Percentiles rank a stretch among this genome's conserved stretches.
Evolutionary conservation across 1,140 invertebrate species (phyloP).

Genomic region (Neodiprion fabricii): DNA sequence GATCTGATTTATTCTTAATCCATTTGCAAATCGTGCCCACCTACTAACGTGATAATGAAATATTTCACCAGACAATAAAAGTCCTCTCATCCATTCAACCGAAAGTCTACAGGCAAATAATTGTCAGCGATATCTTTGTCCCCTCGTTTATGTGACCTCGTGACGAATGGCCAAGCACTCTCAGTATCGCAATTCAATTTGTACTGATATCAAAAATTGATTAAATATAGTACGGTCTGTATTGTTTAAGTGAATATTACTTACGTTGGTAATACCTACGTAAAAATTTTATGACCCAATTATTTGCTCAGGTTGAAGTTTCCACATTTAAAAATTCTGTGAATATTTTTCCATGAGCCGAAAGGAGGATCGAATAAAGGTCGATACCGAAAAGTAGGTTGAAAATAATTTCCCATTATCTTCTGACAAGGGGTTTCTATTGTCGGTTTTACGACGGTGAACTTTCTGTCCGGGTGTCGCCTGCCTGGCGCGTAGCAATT

Average conservation of each 20-base stretch:
- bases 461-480: constrained; percentile 1
- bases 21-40: not conserved
- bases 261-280: no score
- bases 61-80: not conserved
- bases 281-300: no score
- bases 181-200: not conserved
- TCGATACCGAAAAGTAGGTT: not conserved
- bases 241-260: no score
- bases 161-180: not conserved
- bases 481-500: constrained; percentile 4
- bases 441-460: constrained; percentile 1
- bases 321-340: no score
- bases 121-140: no score
- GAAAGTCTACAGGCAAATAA: not conserved
- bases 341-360: no score
- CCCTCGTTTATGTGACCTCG: no score
- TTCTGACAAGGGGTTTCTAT: not conserved
- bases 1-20: not conserved
- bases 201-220: not conserved
- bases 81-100: not conserved
- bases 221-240: no score
- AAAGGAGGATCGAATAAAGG: not conserved
- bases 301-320: no score
- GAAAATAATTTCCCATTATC: not conserved
- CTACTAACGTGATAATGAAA: not conserved